Evolutionary conservation across 2,797 vertebrate species (phyloP).

Genomic region (Chelidonichthys spinosus): DNA sequence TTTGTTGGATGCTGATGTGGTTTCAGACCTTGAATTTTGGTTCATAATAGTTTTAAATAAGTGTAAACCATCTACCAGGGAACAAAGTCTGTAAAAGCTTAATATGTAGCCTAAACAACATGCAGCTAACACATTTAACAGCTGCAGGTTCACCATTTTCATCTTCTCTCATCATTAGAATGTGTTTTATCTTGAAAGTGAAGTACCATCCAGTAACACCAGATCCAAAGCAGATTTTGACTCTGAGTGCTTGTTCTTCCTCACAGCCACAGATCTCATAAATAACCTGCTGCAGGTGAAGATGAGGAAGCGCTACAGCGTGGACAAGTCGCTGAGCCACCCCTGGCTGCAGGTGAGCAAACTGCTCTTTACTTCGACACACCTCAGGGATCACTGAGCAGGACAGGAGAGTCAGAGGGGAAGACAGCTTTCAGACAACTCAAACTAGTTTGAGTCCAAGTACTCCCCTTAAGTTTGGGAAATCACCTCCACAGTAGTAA

Average conservation of each 20-base stretch:
- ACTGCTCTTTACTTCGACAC: background rate
- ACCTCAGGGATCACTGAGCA: background rate
- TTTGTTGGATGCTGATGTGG: too few species aligned
- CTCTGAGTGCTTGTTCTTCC: background rate
- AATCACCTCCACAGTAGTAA: too few species aligned
- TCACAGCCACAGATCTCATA: slow-evolving; percentile 92
- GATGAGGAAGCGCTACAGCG: slow-evolving; percentile 97
- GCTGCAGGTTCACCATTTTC: background rate
- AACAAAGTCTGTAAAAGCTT: background rate
- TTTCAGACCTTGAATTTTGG: too few species aligned
- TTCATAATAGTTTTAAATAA: background rate
- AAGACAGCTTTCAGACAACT: background rate
- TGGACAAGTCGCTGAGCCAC: slow-evolving; percentile 96
- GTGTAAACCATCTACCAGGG: background rate
- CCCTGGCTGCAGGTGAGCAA: slow-evolving; percentile 93
- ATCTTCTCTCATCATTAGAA: too few species aligned
- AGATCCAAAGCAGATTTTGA: background rate
- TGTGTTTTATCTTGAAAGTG: background rate
- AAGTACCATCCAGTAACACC: background rate
- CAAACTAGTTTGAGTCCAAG: too few species aligned
- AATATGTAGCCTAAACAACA: background rate
- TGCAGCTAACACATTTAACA: background rate
- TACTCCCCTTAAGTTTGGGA: too few species aligned
- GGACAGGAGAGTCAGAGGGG: background rate
- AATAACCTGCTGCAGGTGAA: slow-evolving; percentile 97